Evolutionary conservation across 2,113 vertebrate genomes (phyloP), one percentile per base, ranked within the genome.

Genomic region (Mystacornis crossleyi): DNA sequence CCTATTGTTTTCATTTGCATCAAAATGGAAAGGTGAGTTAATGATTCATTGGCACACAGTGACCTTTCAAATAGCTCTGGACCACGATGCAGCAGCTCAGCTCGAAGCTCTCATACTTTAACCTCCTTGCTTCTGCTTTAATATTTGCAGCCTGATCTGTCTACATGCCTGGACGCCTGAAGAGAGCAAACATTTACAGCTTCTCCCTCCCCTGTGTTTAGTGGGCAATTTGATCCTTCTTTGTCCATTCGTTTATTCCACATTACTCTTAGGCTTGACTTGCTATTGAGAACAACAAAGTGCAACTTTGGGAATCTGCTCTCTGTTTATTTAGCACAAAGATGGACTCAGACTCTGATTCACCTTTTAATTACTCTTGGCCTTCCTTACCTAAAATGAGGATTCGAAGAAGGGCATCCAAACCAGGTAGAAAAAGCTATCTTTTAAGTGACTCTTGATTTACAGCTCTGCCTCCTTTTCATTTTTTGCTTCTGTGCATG

Each of bases 341-440:
- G 92, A 99, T 99, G 99, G 99, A 99, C 96, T 99, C 99, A 51
- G 99, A 99, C 96, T 99, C 99, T 5, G 99, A 99, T 96, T 99
- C 99, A 92, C 99, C 99, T 85, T 99, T 99, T 97, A 99, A 99
- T 98, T 99, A 99, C 97, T 99, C 99, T 61, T 99, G 99, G 99
- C 99, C 99, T 80, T 99, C 99, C 65, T 99, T 99, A 86, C 99
- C 99, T 81, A 99, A 98, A 97, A 99, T 99, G 99, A 99, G 98
- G 99, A 99, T 99, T 97, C 98, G 98, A 62, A 98, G 98, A 97
- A 98, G 98, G 97, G 98, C 96, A 18, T 97, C 98, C 48, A 99
- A 98, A 97, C 97, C 99, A 99, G 99, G 99, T 99, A 99, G 97
- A 98, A 75, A 86, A 48, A 29, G 4, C 28, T 90, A 17, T 89